phyloP scores from a whole-genome alignment of 2,113 vertebrate genomes.

The Phainopepla nitens region DNA sequence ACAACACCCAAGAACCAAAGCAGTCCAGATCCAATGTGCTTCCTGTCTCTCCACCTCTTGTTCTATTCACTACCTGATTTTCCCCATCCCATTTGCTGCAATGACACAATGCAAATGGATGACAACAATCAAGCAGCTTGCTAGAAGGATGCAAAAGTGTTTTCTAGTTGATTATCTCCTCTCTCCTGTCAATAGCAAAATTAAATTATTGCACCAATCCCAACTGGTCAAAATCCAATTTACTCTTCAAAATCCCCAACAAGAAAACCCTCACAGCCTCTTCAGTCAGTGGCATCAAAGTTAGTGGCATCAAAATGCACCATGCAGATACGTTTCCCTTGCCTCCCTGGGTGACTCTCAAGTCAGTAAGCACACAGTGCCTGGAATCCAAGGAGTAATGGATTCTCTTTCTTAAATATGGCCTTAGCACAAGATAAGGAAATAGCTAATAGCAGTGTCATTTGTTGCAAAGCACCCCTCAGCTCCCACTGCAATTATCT shows the following conservation, averaged over 20 bases:
- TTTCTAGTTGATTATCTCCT: not conserved
- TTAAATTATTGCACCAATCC: not conserved
- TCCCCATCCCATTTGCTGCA: not conserved
- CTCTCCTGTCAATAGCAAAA: not conserved
- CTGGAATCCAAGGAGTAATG: not conserved
- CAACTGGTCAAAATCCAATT: not conserved
- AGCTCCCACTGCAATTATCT: not conserved
- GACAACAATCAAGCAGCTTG: not conserved
- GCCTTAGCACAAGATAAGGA: not conserved
- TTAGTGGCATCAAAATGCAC: not conserved
- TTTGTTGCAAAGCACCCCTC: not conserved
- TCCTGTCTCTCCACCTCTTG: not conserved
- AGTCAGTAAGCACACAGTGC: not conserved
- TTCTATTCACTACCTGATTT: not conserved
- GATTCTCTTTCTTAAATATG: not conserved
- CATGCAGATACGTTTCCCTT: accelerated
- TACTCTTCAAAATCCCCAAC: not conserved
- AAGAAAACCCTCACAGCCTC: not conserved
- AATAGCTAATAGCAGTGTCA: not conserved
- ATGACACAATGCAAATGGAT: not conserved
- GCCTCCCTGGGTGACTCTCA: not conserved
- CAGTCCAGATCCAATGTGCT: not conserved
- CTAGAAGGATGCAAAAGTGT: not conserved
- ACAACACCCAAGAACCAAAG: not conserved
- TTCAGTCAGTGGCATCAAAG: not conserved